Evolutionary conservation across 2,797 vertebrate species (phyloP).

Genomic region (Phoeniculus purpureus): DNA sequence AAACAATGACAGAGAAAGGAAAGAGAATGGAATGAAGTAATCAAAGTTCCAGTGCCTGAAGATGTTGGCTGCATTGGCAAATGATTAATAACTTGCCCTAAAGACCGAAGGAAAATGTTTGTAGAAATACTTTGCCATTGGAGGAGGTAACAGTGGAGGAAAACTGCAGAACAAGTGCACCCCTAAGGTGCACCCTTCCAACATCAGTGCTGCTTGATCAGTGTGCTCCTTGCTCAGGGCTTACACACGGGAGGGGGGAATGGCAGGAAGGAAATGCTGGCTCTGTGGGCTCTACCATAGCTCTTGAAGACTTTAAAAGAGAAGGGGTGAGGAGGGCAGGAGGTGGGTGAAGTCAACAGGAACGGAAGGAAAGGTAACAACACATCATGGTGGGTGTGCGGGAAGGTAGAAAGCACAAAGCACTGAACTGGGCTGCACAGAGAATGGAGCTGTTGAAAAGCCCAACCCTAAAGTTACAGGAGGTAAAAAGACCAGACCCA

Average conservation of each 20-base stretch:
- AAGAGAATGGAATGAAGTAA: neutral
- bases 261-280: neutral
- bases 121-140: neutral
- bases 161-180: neutral
- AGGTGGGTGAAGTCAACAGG: neutral
- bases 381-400: fast-evolving
- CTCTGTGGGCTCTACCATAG: neutral
- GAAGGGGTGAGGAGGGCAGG: neutral
- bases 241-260: fast-evolving
- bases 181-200: neutral
- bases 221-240: neutral
- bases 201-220: fast-evolving
- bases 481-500: neutral
- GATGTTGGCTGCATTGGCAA: neutral
- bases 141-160: neutral
- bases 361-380: neutral
- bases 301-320: neutral
- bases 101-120: neutral
- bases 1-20: neutral
- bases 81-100: neutral
- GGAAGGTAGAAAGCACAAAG: neutral
- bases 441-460: neutral
- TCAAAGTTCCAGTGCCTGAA: neutral
- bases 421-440: neutral
- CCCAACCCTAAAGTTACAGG: neutral